phyloP scores from a whole-genome alignment of 23 tunicate species.

The Trididemnum miniatum region DNA sequence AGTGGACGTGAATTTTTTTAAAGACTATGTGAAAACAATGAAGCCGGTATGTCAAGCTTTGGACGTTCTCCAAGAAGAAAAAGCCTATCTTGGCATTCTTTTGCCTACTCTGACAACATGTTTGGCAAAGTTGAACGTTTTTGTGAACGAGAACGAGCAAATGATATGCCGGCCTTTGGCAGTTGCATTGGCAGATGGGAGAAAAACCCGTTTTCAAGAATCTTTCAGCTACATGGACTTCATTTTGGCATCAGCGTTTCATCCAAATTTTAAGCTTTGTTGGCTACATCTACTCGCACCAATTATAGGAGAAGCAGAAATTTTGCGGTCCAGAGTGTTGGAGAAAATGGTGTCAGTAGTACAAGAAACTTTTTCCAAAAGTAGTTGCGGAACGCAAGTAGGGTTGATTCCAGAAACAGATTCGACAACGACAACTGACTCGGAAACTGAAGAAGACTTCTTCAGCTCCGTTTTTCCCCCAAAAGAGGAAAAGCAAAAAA shows the following conservation, averaged over 20 bases:
- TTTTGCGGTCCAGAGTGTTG: too few relatives aligned
- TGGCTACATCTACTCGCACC: background rate
- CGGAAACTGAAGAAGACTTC: too few relatives aligned
- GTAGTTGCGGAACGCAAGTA: too few relatives aligned
- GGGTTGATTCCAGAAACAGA: too few relatives aligned
- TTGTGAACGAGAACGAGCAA: background rate
- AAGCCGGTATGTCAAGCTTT: background rate
- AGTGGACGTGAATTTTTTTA: background rate
- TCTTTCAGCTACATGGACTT: background rate
- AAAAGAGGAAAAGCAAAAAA: too few relatives aligned
- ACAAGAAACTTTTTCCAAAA: too few relatives aligned
- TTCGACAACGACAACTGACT: too few relatives aligned
- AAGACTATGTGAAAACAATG: background rate
- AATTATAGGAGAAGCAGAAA: too few relatives aligned
- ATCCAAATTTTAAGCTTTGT: background rate
- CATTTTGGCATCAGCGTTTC: background rate
- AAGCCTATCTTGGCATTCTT: background rate
- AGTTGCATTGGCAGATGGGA: background rate
- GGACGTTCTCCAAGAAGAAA: conserved; percentile 9
- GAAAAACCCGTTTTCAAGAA: background rate
- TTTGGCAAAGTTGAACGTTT: background rate
- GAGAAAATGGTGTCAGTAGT: too few relatives aligned
- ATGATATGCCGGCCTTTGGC: background rate
- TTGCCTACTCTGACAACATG: background rate
- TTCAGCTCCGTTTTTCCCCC: too few relatives aligned